Conservation (phyloP, 2,113 vertebrate genomes). For the Coregonus clupeaformis region DNA sequence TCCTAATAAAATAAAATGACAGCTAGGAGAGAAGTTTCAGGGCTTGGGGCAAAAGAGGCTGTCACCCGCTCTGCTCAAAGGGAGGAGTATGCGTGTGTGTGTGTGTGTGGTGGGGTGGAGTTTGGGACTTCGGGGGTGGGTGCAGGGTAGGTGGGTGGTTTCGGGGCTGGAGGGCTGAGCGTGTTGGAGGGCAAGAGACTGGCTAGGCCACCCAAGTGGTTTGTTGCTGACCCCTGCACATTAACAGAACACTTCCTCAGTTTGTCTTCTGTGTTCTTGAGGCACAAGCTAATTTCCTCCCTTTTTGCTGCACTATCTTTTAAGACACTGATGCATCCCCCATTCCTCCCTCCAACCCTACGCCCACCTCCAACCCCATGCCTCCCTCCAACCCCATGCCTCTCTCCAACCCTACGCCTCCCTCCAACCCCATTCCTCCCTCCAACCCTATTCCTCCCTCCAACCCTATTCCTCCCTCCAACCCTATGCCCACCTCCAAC, state of each 20-base stretch:
- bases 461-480: slow-evolving; percentile 47
- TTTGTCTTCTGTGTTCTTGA: slow-evolving; percentile 90
- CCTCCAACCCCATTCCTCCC: slow-evolving; percentile 47
- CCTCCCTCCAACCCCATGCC: slow-evolving; percentile 38
- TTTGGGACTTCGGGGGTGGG: slow-evolving; percentile 31
- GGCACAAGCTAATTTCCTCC: slow-evolving; percentile 88
- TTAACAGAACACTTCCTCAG: slow-evolving; percentile 91
- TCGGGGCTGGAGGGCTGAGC: background rate
- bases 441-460: slow-evolving; percentile 39
- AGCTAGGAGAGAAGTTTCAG: background rate
- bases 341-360: slow-evolving; percentile 42
- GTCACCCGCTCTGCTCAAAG: background rate
- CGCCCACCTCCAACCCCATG: slow-evolving; percentile 46
- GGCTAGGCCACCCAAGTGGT: slow-evolving; percentile 82
- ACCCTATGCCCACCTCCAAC: slow-evolving; percentile 48
- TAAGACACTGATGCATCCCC: slow-evolving; percentile 53
- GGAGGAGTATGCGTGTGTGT: background rate
- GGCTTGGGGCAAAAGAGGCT: background rate
- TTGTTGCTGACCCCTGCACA: slow-evolving; percentile 85
- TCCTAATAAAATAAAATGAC: background rate
- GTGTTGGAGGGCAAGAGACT: background rate
- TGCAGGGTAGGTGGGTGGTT: slow-evolving; percentile 34
- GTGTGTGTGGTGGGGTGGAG: background rate
- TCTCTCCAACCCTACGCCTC: slow-evolving; percentile 42
- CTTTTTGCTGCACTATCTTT: slow-evolving; percentile 60